phyloP scores from a whole-genome alignment of 2,888 invertebrate species.

The Phyllotreta striolata region DNA sequence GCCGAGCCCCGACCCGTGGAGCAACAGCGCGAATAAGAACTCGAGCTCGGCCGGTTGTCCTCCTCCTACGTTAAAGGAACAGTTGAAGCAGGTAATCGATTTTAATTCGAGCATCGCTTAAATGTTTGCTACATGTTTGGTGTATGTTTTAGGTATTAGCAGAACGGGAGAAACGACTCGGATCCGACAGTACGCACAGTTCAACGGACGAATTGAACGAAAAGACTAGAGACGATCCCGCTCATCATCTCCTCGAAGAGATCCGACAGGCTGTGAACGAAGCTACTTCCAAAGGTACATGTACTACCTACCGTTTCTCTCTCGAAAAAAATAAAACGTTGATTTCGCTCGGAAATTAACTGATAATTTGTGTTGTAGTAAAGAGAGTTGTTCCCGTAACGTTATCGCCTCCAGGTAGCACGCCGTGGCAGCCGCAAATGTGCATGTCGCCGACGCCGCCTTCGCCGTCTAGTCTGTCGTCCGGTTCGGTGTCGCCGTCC shows the following conservation, averaged over 20 bases:
- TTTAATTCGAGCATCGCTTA: no score
- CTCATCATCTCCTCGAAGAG: conserved; percentile 87
- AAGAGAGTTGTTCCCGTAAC: conserved; percentile 73
- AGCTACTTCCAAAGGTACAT: conserved; percentile 82
- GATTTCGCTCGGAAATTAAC: conserved; percentile 6
- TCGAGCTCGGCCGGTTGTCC: conserved; percentile 67
- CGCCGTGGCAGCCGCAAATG: conserved; percentile 66
- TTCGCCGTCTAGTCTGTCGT: conserved; percentile 72
- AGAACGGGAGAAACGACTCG: conserved; percentile 80
- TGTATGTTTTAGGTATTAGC: conserved; percentile 67
- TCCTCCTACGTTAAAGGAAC: conserved; percentile 83
- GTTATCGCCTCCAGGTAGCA: conserved; percentile 69
- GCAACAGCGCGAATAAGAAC: conserved; percentile 50
- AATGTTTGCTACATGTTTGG: no score
- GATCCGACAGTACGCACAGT: conserved; percentile 63
- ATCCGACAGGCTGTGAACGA: conserved; percentile 88
- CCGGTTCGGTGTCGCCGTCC: conserved; percentile 67
- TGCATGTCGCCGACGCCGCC: conserved; percentile 64
- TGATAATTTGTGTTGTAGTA: conserved; percentile 59
- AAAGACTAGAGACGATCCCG: conserved; percentile 66
- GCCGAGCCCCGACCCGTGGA: conserved; percentile 59
- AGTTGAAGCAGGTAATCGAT: conserved; percentile 75
- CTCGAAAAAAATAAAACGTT: neutral
- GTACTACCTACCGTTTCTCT: neutral
- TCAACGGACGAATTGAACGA: conserved; percentile 71